Evolutionary conservation across 2,113 vertebrate genomes (phyloP).

Genomic region (Lamprotornis superbus): DNA sequence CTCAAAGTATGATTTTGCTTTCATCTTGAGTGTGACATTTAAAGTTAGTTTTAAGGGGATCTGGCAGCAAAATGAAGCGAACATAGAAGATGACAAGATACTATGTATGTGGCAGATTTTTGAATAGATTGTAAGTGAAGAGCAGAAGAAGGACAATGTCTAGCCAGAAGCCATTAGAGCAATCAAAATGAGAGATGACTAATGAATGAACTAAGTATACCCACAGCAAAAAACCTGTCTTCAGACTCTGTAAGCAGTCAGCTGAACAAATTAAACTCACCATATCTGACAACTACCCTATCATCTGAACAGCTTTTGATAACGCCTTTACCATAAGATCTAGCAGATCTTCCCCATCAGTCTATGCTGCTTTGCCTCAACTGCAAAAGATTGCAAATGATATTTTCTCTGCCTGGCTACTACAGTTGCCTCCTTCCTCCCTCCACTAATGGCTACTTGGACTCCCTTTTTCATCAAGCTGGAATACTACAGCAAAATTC

Average conservation of each 20-base stretch:
- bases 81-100: conserved; percentile 12
- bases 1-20: not conserved
- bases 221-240: conserved; percentile 4
- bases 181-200: conserved; percentile 40
- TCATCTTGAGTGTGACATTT: not conserved
- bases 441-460: not conserved
- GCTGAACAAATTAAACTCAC: not conserved
- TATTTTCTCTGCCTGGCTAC: not conserved
- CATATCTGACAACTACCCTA: not conserved
- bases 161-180: conserved; percentile 50
- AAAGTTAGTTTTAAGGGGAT: conserved; percentile 1
- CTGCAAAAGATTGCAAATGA: not conserved
- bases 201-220: conserved; percentile 38
- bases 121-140: conserved; percentile 43
- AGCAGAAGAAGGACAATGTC: conserved; percentile 47
- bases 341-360: not conserved
- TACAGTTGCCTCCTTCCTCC: not conserved
- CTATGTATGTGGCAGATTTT: conserved; percentile 5
- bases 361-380: not conserved
- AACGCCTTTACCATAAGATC: not conserved
- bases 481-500: not conserved
- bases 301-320: not conserved
- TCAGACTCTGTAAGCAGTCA: not conserved
- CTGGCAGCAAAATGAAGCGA: not conserved
- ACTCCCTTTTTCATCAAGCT: not conserved